Base-by-base conservation (phyloP, 1,140 invertebrate species). In the Ladona fulva region DNA sequence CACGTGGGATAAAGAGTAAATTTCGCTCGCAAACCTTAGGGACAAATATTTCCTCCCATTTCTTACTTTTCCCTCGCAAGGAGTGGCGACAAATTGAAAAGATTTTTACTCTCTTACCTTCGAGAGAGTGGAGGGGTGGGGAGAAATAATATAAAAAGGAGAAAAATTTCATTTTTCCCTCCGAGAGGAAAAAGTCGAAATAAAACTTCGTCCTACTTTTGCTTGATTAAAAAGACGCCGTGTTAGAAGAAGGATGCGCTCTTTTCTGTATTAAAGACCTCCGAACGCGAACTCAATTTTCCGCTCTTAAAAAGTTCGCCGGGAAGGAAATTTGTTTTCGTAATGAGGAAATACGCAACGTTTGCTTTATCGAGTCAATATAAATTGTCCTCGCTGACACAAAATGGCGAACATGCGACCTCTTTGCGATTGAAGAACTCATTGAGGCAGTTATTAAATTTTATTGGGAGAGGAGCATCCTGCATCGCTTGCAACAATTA, bases 181-280 rank as follows among this genome's bases (percentile, higher is more conserved):
- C 52, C 1, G 14, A 12, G n/a, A 12, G 52, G 12, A 66, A 66
- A 66, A 66, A 5, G 3, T 12, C 3, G 14, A 66, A 22, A 37
- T 3, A 22, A 66, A 12, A 66, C 52, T 66, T 66, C 14, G 14
- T 22, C 52, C 52, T 22, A 66, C 52, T 66, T 66, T 66, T 16
- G 52, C 52, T 66, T 66, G 52, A 66, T 66, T 66, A 66, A 66
- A 66, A 66, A 66, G 52, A 66, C 52, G 1, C 52, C n/a, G 52
- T 22, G n/a, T 66, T 66, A 12, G 52, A 66, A 66, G 52, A 66
- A 66, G n/a, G 52, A 66, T 66, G 52, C n/a, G n/a, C 29, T 37
- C 52, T 66, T 66, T 66, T 66, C 52, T 66, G 52, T 22, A 16
- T 22, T 22, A 66, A 66, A 66, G 52, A 66, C n/a, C 29, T 66